phyloP scores from a whole-genome alignment of 2,113 vertebrate species.

The Cynopterus brachyotis region DNA sequence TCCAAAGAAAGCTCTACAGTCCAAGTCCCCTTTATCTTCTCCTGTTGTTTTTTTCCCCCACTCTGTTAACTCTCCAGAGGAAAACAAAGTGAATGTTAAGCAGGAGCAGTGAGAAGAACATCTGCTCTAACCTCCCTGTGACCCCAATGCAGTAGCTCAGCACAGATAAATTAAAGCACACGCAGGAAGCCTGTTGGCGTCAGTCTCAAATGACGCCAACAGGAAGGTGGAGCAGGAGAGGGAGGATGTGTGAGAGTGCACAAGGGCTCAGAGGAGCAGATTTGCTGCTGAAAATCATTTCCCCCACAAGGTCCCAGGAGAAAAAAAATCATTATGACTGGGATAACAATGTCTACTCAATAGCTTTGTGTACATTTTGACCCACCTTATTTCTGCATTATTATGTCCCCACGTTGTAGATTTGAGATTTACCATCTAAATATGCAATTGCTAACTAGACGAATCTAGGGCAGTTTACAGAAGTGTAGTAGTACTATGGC shows the following conservation, averaged over 20 bases:
- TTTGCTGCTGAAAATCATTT: neutral
- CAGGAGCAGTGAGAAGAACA: neutral
- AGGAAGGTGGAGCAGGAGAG: constrained; percentile 22
- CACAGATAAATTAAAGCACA: constrained; percentile 41
- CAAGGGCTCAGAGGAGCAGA: neutral
- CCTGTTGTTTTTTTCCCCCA: neutral
- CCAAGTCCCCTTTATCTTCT: neutral
- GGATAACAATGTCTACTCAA: neutral
- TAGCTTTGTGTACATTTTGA: neutral
- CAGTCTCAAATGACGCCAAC: constrained; percentile 43
- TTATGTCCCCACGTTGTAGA: neutral
- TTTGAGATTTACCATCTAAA: neutral
- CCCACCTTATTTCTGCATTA: neutral
- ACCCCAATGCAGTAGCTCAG: neutral
- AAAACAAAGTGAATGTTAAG: neutral
- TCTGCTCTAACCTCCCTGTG: constrained; percentile 47
- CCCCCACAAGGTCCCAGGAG: neutral
- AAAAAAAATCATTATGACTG: neutral
- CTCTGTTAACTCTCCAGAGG: neutral
- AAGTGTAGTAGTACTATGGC: neutral
- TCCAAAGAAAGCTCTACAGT: neutral
- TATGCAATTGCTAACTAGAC: neutral
- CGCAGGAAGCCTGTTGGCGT: constrained; percentile 18
- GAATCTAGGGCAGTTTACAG: neutral
- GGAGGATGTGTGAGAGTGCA: too few relatives aligned